A percentile compares a stretch with the other conserved stretches of the same genome.
Conservation (phyloP, 2,888 invertebrate species). For the Clostera curtula region DNA sequence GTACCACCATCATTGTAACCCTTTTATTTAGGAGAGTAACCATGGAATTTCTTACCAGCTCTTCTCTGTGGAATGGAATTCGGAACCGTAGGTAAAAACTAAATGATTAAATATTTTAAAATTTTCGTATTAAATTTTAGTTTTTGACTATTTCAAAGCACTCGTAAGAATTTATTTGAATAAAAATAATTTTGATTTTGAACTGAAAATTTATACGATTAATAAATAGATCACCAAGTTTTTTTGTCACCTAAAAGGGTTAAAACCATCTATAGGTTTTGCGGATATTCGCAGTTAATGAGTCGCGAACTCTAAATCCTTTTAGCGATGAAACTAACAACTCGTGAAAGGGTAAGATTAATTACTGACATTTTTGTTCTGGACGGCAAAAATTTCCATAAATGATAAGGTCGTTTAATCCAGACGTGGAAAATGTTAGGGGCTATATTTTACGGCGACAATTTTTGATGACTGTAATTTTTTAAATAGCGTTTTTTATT, state of each 20-base stretch:
- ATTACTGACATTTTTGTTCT: slow-evolving; percentile 56
- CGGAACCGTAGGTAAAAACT: too few relatives aligned
- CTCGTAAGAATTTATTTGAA: too few relatives aligned
- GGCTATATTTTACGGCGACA: not conserved
- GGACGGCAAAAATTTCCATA: slow-evolving; percentile 9
- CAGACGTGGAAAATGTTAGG: slow-evolving; percentile 1
- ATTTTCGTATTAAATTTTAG: too few relatives aligned
- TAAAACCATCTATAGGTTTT: slow-evolving; percentile 19
- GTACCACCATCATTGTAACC: too few relatives aligned
- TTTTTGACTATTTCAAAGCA: too few relatives aligned
- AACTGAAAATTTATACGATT: too few relatives aligned
- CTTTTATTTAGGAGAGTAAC: too few relatives aligned
- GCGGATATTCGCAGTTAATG: slow-evolving; percentile 52
- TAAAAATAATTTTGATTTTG: too few relatives aligned
- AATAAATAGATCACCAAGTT: not conserved
- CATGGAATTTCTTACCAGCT: too few relatives aligned
- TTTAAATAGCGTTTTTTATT: too few relatives aligned
- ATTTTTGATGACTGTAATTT: not conserved
- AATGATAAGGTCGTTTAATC: slow-evolving; percentile 9
- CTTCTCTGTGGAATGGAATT: too few relatives aligned
- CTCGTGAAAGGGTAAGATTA: slow-evolving; percentile 73
- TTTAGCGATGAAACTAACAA: slow-evolving; percentile 44
- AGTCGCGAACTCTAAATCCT: slow-evolving; percentile 47
- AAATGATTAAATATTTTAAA: too few relatives aligned
- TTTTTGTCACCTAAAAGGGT: slow-evolving; percentile 9